Evolutionary conservation across 2,797 vertebrate genomes (phyloP), one percentile per base, ranked within the genome.

Genomic region (Rhodeus uyekii): DNA sequence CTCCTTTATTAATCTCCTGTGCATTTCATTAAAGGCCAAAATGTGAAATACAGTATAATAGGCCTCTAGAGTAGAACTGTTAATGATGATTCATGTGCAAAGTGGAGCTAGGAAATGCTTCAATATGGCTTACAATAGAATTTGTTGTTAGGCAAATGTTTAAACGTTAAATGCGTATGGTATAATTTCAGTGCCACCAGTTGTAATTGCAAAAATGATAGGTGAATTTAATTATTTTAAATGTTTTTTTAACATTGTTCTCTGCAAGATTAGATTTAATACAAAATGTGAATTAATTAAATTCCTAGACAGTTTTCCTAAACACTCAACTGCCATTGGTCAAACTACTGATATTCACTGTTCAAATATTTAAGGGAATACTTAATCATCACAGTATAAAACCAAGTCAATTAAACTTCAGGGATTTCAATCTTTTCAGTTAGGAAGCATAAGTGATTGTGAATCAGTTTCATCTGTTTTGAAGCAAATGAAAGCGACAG

Each of bases 21-120:
- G 39, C 63, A 48, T 65, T 82, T 76, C 73, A 82, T 76, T 69
- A 82, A 60, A 82, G 73, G 80, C 22, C 80, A 68, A 82, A 76
- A 68, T 36, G 50, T 82, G 42, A 68, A 68, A 60, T 50, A 36
- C 61, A 48, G 61, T 36, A 69, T 65, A 75, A 60, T 44, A 76
- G 50, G 63, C 38, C 81, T 76, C 64, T 60, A 32, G 81, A 82
- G 73, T 48, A 44, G 32, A 76, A 42, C 38, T 46, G 61, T 76
- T 82, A 82, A 48, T 8, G 5, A 60, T 82, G 64, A 76, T 69
- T 69, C n/a, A 82, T 60, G 50, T 36, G 38, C 22, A 18, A 10
- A 68, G 60, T 2, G 13, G 38, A 68, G 38, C 36, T 48, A 39
- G 50, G 16, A 68, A 55, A 69, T 22, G 39, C 73, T 82, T 69